These are phyloP conservation scores for Teinopalpus imperialis DNA, from an alignment of 2,888 invertebrate genomes.

Conservation along the genomic window DNA sequence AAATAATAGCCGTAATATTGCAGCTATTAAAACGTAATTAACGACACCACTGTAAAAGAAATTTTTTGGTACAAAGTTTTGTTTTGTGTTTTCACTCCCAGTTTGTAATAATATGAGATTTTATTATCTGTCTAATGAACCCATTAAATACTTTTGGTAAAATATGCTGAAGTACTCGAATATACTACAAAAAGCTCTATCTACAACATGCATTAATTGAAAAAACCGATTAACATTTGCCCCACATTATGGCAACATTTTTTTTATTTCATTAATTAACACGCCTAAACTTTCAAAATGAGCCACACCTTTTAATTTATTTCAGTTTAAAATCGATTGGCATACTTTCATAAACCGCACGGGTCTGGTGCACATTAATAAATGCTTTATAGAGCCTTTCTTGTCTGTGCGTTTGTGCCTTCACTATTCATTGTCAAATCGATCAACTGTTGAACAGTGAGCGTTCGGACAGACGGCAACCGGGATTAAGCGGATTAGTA, in stretches of 20 bases:
- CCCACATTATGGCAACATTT: constrained; percentile 5
- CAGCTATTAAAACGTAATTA: too few relatives aligned
- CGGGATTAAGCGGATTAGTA: constrained; percentile 70
- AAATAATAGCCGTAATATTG: too few relatives aligned
- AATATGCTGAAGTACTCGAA: too few relatives aligned
- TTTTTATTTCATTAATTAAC: constrained; percentile 16
- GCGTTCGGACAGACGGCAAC: constrained; percentile 50
- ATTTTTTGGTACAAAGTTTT: too few relatives aligned
- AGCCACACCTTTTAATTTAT: constrained; percentile 22
- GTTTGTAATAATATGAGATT: too few relatives aligned
- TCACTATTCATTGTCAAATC: constrained; percentile 32
- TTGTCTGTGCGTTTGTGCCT: constrained; percentile 17
- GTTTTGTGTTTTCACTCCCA: too few relatives aligned
- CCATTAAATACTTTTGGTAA: too few relatives aligned
- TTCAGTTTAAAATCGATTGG: constrained; percentile 20
- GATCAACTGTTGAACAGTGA: constrained; percentile 43
- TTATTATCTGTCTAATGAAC: too few relatives aligned
- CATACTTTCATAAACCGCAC: constrained; percentile 17
- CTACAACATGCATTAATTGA: background rate
- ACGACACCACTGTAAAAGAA: too few relatives aligned
- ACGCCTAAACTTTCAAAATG: constrained; percentile 17
- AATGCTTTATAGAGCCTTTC: constrained; percentile 17
- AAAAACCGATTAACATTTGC: constrained; percentile 1
- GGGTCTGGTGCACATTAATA: constrained; percentile 13
- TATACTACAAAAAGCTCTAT: background rate